Conservation (phyloP, 2,888 invertebrate species). For the Strigamia crassipes region DNA sequence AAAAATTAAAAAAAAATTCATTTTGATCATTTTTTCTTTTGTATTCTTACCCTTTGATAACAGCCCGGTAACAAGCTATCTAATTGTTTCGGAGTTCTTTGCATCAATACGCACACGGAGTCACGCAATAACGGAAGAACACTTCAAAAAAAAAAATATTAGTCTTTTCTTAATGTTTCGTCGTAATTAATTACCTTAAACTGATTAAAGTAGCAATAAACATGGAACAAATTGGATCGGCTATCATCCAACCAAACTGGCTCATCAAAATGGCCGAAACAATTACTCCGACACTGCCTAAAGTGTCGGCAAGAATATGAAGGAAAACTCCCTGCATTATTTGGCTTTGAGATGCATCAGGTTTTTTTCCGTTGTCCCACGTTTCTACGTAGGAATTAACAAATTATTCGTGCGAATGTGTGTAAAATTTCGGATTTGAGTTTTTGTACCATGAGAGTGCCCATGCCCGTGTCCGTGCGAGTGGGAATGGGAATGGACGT, state of each 20-base stretch:
- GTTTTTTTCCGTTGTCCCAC: slow-evolving; percentile 7
- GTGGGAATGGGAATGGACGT: neutral
- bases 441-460: slow-evolving; percentile 51
- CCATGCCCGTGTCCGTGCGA: slow-evolving; percentile 31
- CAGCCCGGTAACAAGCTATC: slow-evolving; percentile 49
- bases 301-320: slow-evolving; percentile 93
- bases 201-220: slow-evolving; percentile 90
- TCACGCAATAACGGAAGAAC: slow-evolving; percentile 49
- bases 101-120: slow-evolving; percentile 49
- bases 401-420: neutral
- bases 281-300: slow-evolving; percentile 96
- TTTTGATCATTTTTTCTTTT: neutral
- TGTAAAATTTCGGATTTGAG: slow-evolving; percentile 31
- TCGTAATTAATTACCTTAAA: slow-evolving; percentile 69
- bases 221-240: slow-evolving; percentile 97
- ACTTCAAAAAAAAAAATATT: slow-evolving; percentile 59
- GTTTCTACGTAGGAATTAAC: neutral
- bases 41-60: slow-evolving; percentile 48
- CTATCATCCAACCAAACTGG: slow-evolving; percentile 97
- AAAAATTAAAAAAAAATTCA: slow-evolving; percentile 43
- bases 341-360: slow-evolving; percentile 49
- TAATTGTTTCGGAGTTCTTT: slow-evolving; percentile 50
- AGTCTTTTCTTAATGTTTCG: neutral
- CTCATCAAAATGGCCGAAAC: slow-evolving; percentile 92
- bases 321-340: slow-evolving; percentile 79